Base-by-base conservation (phyloP, 2,113 vertebrate genomes). In the Otolemur garnettii region DNA sequence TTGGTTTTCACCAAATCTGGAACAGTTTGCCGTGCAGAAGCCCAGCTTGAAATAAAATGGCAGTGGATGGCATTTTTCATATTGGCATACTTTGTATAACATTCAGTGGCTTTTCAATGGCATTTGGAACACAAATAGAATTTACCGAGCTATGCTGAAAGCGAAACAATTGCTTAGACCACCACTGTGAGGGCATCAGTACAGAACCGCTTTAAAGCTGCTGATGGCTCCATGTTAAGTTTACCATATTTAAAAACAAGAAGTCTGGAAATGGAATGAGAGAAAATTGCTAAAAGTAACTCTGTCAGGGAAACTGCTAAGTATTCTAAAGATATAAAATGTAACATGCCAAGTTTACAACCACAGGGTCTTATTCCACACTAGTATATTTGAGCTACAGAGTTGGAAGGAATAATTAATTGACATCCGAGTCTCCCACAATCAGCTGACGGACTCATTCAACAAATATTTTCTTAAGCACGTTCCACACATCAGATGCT, bases 51-150 rank as follows among this genome's bases (percentile, higher is more conserved):
- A 83, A 89, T 95, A 92, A 96, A 97, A 96, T 59, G 95, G 68
- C 82, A 96, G 85, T 88, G 87, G 94, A 89, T 91, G 78, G 53
- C 87, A 90, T 72, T 97, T 96, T 92, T 93, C 94, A 83, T 66
- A 83, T 64, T 93, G 95, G 92, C 85, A 77, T 86, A 84, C 38
- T 91, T 85, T 86, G 59, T 87, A 77, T 83, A 75, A 84, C 81
- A 93, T 89, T 96, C 74, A 62, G 64, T 87, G 95, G 71, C 79
- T 96, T 96, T 97, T 92, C 88, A 84, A 74, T 78, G 91, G 89
- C 91, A 95, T 93, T 93, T 96, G 94, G 90, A 93, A 59, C 79
- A 30, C 69, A 93, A 87, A 59, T 59, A 94, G 88, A 72, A 83
- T 87, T 91, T 53, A 71, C 19, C 57, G 55, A 93, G 35, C 38